phyloP scores from a whole-genome alignment of 2,888 invertebrate genomes.

The Rhabditoides inermis region DNA sequence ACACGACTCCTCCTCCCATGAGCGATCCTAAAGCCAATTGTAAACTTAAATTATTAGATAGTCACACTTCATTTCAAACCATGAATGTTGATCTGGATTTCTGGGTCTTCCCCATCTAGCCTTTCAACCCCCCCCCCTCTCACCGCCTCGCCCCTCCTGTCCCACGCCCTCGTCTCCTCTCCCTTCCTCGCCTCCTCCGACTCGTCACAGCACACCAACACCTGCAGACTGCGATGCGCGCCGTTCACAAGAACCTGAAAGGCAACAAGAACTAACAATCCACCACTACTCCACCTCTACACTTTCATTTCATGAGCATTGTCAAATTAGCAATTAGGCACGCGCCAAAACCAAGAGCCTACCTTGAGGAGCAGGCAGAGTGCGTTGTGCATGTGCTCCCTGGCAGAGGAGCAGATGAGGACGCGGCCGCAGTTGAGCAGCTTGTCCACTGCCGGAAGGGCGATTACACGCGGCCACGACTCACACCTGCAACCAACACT shows the following conservation, averaged over 20 bases:
- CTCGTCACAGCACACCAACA: conserved; percentile 8
- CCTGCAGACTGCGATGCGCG: neutral
- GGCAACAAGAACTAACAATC: too few relatives aligned
- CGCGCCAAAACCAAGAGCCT: neutral
- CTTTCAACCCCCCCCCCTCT: too few relatives aligned
- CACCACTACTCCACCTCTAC: neutral
- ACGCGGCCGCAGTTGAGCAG: conserved; percentile 34
- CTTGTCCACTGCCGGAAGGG: conserved; percentile 18
- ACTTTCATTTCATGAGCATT: too few relatives aligned
- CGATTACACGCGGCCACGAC: too few relatives aligned
- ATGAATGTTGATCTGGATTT: too few relatives aligned
- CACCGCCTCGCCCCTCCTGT: neutral
- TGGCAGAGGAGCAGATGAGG: conserved; percentile 26
- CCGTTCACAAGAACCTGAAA: neutral
- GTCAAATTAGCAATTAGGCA: too few relatives aligned
- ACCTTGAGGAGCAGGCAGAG: conserved; percentile 21
- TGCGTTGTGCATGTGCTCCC: conserved; percentile 16
- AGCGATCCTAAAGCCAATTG: conserved; percentile 12
- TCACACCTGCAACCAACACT: too few relatives aligned
- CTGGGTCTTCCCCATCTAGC: too few relatives aligned
- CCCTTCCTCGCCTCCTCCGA: conserved; percentile 1
- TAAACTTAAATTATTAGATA: neutral
- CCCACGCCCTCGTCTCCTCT: neutral
- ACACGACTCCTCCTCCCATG: conserved; percentile 10
- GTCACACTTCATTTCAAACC: too few relatives aligned